Base-by-base conservation (phyloP, 1,140 invertebrate genomes). In the Papilio xuthus region DNA sequence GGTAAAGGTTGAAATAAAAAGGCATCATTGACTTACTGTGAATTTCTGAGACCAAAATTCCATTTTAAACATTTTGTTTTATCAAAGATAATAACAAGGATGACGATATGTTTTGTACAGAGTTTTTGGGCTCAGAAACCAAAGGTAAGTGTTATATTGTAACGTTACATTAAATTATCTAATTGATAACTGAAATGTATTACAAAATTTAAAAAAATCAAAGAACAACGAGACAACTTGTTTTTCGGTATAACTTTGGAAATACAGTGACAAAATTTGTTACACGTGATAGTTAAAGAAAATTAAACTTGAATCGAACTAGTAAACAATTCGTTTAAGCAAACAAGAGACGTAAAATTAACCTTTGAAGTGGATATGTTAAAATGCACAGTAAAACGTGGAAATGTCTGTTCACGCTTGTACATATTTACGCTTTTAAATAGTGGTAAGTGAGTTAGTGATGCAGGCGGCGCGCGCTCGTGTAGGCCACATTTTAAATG, bases 371-470 rank as follows among this genome's bases (percentile, higher is more conserved):
- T 47, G 20, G 20, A 26, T 18, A 47, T 67, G 23, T 44, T 47
- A 50, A 47, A 75, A 56, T 37, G 28, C 26, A 32, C 47, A 78
- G 37, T 71, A 63, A 77, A 77, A 78, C 50, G 26, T 18, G 73
- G 12, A 56, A 53, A 32, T 32, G 47, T 28, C 71, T 23, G 37
- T 75, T 37, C 23, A 37, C 47, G 41, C 41, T 50, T 37, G 73
- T 56, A 75, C 73, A 56, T 75, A 75, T 80, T 83, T 81, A 78
- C 79, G 78, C 77, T 85, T 84, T 83, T 81, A 85, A 86, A 85
- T 81, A 81, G 81, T 85, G 82, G 73, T 85, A 86, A 88, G 78
- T 86, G 85, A 82, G 81, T 88, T 86, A 86, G 80, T 79, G 70
- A 80, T 82, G 76, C 80, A 84, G 71, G 63, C 42, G 53, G 42